Evolutionary conservation across 2,113 vertebrate species (phyloP).

Genomic region (Garra rufa): DNA sequence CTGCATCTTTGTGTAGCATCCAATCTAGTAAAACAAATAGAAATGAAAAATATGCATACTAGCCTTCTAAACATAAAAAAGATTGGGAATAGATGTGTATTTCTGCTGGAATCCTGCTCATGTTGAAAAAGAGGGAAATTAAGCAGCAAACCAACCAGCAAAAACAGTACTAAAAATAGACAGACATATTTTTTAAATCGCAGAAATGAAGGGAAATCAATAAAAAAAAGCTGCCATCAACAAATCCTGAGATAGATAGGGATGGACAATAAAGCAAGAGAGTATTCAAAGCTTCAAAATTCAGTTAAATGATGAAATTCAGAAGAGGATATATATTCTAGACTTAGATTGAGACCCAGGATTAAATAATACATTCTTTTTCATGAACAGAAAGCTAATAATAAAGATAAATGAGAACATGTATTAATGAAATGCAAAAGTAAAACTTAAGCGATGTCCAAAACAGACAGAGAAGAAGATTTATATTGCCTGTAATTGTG

Average conservation of each 20-base stretch:
- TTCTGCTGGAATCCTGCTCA: not conserved
- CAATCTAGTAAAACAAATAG: not conserved
- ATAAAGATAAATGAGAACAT: not conserved
- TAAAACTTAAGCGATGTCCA: not conserved
- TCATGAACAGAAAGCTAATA: not conserved
- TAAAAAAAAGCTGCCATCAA: not conserved
- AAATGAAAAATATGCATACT: not conserved
- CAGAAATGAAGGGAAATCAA: not conserved
- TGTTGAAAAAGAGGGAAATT: not conserved
- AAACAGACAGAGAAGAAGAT: not conserved
- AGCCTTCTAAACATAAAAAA: not conserved
- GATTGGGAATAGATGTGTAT: not conserved
- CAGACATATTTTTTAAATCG: not conserved
- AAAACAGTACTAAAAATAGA: not conserved
- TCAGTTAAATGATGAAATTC: not conserved
- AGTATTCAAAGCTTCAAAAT: not conserved
- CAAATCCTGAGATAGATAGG: not conserved
- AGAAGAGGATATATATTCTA: not conserved
- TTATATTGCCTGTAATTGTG: not conserved
- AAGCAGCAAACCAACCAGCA: not conserved
- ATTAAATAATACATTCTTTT: not conserved
- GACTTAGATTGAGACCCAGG: not conserved
- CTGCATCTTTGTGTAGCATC: not conserved
- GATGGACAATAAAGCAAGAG: not conserved
- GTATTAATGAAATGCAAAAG: not conserved